Percentiles rank a stretch among this genome's conserved stretches.
These are phyloP conservation scores for Acanthurus leucopareius DNA, from an alignment of 2,797 vertebrate species.

Conservation along the genomic window DNA sequence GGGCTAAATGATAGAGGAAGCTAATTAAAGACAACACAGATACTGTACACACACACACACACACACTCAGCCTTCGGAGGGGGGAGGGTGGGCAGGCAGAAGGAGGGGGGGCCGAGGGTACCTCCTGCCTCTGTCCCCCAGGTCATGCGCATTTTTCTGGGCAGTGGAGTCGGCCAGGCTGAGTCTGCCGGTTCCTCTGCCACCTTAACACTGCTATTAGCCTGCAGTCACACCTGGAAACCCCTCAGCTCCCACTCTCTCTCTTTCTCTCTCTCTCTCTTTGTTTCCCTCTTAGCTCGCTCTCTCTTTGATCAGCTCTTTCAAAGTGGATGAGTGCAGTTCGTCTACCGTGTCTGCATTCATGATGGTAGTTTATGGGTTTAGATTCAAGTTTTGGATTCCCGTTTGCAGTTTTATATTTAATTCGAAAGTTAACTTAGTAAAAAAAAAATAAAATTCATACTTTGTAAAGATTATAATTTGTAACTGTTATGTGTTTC, in stretches of 20 bases:
- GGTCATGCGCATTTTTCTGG: conserved; percentile 81
- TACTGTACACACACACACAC: conserved; percentile 36
- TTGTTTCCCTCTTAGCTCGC: conserved; percentile 6
- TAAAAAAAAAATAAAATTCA: not conserved
- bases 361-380: not conserved
- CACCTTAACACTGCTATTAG: conserved; percentile 67
- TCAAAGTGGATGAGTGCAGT: conserved; percentile 25
- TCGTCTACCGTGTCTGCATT: not conserved
- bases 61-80: not conserved
- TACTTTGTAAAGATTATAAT: not conserved
- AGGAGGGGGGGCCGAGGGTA: not conserved
- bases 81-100: not conserved
- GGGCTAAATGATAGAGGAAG: conserved; percentile 61
- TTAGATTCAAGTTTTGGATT: not conserved
- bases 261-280: conserved; percentile 47
- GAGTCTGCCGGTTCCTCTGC: conserved; percentile 60
- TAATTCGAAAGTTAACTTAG: no score
- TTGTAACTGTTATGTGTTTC: not conserved
- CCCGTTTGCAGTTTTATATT: not conserved
- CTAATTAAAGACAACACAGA: conserved; percentile 78
- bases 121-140: conserved; percentile 66
- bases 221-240: conserved; percentile 77
- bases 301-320: conserved; percentile 62
- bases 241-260: conserved; percentile 42
- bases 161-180: conserved; percentile 79